phyloP scores from a whole-genome alignment of 2,888 invertebrate genomes.

The Anoncus sp. region DNA sequence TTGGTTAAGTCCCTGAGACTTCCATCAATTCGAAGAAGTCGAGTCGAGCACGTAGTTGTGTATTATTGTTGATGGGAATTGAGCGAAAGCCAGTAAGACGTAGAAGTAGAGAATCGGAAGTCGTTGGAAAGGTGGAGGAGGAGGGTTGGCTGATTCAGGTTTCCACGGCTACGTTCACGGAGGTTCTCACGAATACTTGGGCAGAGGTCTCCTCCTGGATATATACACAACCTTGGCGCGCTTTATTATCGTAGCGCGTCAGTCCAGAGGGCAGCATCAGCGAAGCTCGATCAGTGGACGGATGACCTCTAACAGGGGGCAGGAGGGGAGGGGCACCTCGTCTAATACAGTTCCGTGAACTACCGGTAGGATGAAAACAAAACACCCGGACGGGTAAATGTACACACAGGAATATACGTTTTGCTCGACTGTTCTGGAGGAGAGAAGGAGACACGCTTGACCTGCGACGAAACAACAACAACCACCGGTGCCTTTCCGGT shows the following conservation, averaged over 20 bases:
- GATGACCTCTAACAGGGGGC: constrained; percentile 21
- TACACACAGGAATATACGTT: background rate
- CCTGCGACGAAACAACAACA: constrained; percentile 78
- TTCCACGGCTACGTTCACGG: constrained; percentile 10
- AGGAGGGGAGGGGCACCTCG: constrained; percentile 45
- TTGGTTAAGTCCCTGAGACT: no score
- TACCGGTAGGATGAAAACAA: constrained; percentile 72
- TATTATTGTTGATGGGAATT: no score
- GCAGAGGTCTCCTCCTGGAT: background rate
- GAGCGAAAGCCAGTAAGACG: no score
- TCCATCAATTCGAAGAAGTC: no score
- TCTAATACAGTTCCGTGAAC: constrained; percentile 75
- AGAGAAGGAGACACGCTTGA: constrained; percentile 77
- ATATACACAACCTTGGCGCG: background rate
- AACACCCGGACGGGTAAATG: constrained; percentile 74
- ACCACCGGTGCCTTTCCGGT: constrained; percentile 65
- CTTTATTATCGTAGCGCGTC: constrained; percentile 10
- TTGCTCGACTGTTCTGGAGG: no score
- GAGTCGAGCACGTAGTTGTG: no score
- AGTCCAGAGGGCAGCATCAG: constrained; percentile 2
- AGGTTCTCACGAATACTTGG: constrained; percentile 33
- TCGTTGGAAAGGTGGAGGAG: no score
- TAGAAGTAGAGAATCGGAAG: no score
- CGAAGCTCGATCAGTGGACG: constrained; percentile 9
- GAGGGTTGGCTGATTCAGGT: no score